phyloP scores from a whole-genome alignment of 37 sponge, comb jelly and placozoan genomes.

The Axinella damicornis region DNA sequence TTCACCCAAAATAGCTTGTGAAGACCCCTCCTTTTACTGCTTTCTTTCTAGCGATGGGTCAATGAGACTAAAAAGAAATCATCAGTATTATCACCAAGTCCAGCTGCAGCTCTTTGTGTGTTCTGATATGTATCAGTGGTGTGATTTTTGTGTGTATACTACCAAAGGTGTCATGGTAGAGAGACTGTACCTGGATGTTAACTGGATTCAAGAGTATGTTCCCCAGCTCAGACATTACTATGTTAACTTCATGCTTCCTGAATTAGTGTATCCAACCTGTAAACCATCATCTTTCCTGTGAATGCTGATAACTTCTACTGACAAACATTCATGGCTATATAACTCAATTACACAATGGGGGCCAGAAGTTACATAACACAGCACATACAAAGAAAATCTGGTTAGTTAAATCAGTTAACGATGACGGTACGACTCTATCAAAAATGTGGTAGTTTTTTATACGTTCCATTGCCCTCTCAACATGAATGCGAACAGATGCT shows the following conservation, averaged over 20 bases:
- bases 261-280: conserved; percentile 39
- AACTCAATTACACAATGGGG: conserved; percentile 53
- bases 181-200: conserved; percentile 17
- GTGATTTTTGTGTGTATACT: conserved; percentile 58
- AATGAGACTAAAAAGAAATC: conserved; percentile 34
- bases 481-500: conserved; percentile 66
- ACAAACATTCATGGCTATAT: no score
- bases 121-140: conserved; percentile 30
- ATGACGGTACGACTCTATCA: conserved; percentile 41
- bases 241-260: conserved; percentile 43
- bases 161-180: conserved; percentile 44
- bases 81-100: conserved; percentile 67
- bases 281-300: conserved; percentile 42
- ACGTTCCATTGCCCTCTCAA: conserved; percentile 62
- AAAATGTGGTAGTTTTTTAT: conserved; percentile 68
- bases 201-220: conserved; percentile 30
- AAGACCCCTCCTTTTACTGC: conserved; percentile 41
- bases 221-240: conserved; percentile 32
- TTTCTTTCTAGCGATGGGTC: conserved; percentile 2
- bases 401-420: conserved; percentile 39
- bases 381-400: conserved; percentile 66
- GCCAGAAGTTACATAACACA: conserved; percentile 54
- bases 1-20: conserved; percentile 45
- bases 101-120: conserved; percentile 52
- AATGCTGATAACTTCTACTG: not conserved